A percentile compares a stretch with the other conserved stretches of the same genome.
Evolutionary conservation across 2,113 vertebrate species (phyloP).

Genomic region (Odocoileus virginianus): DNA sequence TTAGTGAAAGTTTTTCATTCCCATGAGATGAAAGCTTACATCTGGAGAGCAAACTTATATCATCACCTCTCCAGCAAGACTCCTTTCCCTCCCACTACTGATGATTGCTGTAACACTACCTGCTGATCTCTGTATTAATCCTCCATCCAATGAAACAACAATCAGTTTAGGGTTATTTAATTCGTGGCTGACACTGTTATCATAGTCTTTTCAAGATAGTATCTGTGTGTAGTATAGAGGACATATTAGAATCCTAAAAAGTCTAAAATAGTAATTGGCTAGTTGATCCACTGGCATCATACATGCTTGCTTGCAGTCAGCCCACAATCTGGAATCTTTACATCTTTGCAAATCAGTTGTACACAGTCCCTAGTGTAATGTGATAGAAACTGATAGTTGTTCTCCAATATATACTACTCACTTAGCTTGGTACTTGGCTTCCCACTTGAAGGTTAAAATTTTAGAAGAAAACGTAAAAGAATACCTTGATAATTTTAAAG

Average conservation of each 20-base stretch:
- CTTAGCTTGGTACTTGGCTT: neutral
- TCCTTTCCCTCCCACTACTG: neutral
- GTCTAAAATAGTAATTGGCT: neutral
- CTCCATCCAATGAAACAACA: neutral
- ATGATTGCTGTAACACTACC: neutral
- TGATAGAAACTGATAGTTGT: neutral
- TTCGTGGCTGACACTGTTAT: neutral
- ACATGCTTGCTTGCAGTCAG: neutral
- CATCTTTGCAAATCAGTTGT: neutral
- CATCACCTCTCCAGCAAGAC: neutral
- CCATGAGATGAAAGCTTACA: neutral
- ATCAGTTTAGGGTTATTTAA: neutral
- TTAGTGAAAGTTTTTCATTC: neutral
- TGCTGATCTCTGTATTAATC: neutral
- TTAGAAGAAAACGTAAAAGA: neutral
- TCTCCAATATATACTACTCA: neutral
- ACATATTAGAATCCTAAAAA: neutral
- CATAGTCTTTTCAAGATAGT: neutral
- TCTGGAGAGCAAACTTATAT: neutral
- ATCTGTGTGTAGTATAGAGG: neutral
- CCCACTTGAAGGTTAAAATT: neutral
- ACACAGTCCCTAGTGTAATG: neutral
- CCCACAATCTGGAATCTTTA: neutral
- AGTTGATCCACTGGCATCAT: neutral
- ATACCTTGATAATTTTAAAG: neutral